Evolutionary conservation across 2,888 invertebrate genomes (phyloP), one percentile per base, ranked within the genome.

Genomic region (Metalampra italica): DNA sequence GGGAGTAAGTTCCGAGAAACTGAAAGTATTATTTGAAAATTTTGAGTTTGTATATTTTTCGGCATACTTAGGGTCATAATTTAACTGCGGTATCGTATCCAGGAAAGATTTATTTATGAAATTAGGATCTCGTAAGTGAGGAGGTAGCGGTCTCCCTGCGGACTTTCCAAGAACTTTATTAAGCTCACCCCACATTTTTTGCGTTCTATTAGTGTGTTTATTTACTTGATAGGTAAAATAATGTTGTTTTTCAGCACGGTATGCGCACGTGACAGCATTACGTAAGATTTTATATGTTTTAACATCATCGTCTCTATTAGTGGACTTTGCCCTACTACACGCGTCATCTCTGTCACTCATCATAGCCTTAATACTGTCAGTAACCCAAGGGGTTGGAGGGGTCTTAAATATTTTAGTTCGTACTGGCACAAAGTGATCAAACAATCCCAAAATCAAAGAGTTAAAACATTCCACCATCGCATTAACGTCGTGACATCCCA

Each of bases 361-460:
- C 22, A 48, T n/a, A 0, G 40, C 32, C 29, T 30, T 43, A 8
- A 48, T 40, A 12, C 12, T 44, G 9, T 48, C 48, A 1, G 48
- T 48, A 2, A 48, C n/a, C 48, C 48, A 48, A 1, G 48, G 48
- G 2, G 44, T 40, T 2, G 48, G 48, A 3, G 44, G 48, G 1
- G 39, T 2, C 12, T 22, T 44, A 13, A 48, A 48, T 9, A 14
- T 12, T 40, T 11, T 39, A 12, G 48, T 48, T 3, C 34, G n/a
- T 1, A 37, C n/a, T 3, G 48, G 48, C 3, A 12, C 44, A 34
- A 43, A 48, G 32, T 43, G 43, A 37, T 48, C 44, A 40, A 44
- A 48, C n/a, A 48, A 40, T 32, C 15, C 39, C 1, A 44, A 9
- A 29, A 48, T 44, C 15, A 48, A 9, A 9, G 29, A 30, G 7